phyloP scores from a whole-genome alignment of 2,888 invertebrate species.

The Hydraecia micacea region DNA sequence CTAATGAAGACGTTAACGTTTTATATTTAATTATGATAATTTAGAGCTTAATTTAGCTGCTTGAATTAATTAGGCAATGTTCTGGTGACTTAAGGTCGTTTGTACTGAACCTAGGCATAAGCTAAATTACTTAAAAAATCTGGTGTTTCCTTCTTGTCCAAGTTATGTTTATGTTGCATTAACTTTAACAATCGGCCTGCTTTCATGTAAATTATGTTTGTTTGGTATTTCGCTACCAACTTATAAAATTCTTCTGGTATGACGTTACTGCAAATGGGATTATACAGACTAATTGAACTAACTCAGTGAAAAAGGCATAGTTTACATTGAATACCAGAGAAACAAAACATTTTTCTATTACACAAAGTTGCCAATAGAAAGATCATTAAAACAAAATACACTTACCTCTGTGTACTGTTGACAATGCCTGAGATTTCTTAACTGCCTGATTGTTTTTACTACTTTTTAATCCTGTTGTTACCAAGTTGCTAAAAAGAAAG shows the following conservation, averaged over 20 bases:
- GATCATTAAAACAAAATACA: constrained; percentile 9
- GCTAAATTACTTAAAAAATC: background rate
- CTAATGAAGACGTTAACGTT: constrained; percentile 38
- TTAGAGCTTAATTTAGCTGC: background rate
- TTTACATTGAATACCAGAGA: background rate
- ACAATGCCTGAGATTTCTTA: constrained; percentile 80
- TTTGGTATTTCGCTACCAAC: background rate
- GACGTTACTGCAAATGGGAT: background rate
- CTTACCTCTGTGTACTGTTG: constrained; percentile 80
- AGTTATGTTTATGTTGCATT: background rate
- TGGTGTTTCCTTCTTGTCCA: background rate
- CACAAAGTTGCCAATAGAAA: background rate
- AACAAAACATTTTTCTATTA: background rate
- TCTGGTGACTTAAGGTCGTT: background rate
- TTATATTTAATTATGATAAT: constrained; percentile 2
- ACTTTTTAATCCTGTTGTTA: constrained; percentile 71
- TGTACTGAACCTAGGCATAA: background rate
- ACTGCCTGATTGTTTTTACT: constrained; percentile 72
- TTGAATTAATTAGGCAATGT: background rate
- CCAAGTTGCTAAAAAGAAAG: constrained; percentile 73
- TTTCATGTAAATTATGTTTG: background rate
- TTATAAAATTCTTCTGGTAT: background rate
- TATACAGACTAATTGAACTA: background rate
- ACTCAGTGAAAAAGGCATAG: background rate
- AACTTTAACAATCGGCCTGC: too few relatives aligned